phyloP scores from a whole-genome alignment of 1,140 invertebrate species.

The Solen grandis region DNA sequence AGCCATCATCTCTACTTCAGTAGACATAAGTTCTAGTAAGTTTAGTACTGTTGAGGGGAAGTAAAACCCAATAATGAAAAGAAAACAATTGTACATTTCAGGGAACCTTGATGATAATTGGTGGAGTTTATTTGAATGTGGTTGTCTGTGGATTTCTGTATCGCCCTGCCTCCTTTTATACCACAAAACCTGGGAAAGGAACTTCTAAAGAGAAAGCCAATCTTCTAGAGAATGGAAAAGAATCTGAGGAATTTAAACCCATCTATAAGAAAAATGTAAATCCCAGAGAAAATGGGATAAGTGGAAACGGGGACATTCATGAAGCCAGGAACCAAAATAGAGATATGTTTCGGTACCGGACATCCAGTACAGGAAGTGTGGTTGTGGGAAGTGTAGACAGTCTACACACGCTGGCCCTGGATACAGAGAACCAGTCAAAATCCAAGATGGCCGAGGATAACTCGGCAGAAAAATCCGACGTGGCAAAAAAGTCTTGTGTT shows the following conservation, averaged over 20 bases:
- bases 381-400: constrained; percentile 50
- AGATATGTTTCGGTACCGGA: background rate
- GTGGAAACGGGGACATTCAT: constrained; percentile 14
- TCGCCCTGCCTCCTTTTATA: constrained; percentile 56
- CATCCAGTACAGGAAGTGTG: constrained; percentile 31
- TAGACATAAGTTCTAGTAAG: too few species aligned
- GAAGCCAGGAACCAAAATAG: background rate
- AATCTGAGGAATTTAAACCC: constrained; percentile 9
- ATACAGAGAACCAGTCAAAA: constrained; percentile 25
- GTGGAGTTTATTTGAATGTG: constrained; percentile 60
- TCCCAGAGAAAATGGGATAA: background rate
- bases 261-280: background rate
- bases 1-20: too few species aligned
- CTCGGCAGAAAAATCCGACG: too few species aligned
- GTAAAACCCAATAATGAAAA: too few species aligned
- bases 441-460: background rate
- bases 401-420: constrained; percentile 26
- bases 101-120: constrained; percentile 63
- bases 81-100: constrained; percentile 21
- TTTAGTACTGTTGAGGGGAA: too few species aligned
- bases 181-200: background rate
- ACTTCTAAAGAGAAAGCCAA: background rate
- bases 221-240: background rate
- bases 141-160: constrained; percentile 59
- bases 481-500: too few species aligned